Conservation (phyloP, 2,797 vertebrate genomes). For the Diplodus puntazzo region DNA sequence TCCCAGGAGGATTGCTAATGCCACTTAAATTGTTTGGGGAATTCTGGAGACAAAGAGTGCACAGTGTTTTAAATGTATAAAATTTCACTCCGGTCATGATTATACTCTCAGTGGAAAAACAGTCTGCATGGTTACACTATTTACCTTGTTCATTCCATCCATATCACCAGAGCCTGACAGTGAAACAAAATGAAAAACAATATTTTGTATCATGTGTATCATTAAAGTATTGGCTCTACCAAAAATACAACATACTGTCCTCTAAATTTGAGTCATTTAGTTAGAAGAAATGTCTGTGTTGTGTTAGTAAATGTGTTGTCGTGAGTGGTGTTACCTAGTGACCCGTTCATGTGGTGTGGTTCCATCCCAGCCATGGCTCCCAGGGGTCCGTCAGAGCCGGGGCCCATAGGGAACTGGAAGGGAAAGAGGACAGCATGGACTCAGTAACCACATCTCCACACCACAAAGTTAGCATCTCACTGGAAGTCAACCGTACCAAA, state of each 20-base stretch:
- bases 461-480: background rate
- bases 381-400: slow-evolving; percentile 97
- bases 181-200: slow-evolving; percentile 20
- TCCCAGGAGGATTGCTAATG: slow-evolving; percentile 99
- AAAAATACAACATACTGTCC: background rate
- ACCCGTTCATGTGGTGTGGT: slow-evolving; percentile 99
- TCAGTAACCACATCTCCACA: slow-evolving; percentile 31
- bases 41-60: slow-evolving; percentile 86
- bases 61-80: slow-evolving; percentile 3
- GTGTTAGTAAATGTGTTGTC: background rate
- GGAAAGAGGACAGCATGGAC: slow-evolving; percentile 30
- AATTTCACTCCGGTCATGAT: background rate
- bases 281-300: background rate
- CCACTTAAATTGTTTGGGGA: slow-evolving; percentile 99
- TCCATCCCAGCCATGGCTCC: slow-evolving; percentile 99
- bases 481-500: background rate
- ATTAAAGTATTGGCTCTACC: background rate
- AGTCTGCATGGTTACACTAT: slow-evolving; percentile 31
- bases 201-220: background rate
- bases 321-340: slow-evolving; percentile 89
- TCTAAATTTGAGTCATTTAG: background rate
- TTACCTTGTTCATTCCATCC: slow-evolving; percentile 99
- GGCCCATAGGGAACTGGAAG: slow-evolving; percentile 95
- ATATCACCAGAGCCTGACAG: slow-evolving; percentile 95
- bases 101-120: background rate